These are phyloP conservation scores for Penaeus monodon DNA, from an alignment of 2,888 invertebrate species.

Conservation along the genomic window DNA sequence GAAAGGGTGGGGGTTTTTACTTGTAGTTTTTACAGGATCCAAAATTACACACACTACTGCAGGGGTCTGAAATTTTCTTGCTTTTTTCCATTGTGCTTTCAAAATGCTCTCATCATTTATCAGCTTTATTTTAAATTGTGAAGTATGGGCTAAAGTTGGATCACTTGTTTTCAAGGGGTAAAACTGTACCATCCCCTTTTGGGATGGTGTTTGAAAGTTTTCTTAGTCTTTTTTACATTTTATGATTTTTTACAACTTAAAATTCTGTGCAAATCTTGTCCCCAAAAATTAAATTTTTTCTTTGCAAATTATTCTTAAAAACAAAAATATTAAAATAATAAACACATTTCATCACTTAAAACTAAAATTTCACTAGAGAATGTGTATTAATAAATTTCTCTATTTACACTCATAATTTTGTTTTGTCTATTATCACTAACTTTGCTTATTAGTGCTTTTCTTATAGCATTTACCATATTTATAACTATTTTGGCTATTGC, in stretches of 20 bases:
- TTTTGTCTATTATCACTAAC: no score
- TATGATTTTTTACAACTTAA: neutral
- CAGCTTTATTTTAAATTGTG: neutral
- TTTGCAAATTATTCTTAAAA: no score
- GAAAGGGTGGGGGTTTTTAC: neutral
- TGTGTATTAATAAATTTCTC: no score
- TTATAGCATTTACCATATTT: no score
- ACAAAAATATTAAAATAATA: no score
- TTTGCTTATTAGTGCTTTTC: no score
- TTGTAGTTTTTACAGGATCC: neutral
- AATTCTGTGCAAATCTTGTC: no score
- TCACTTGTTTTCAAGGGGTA: neutral
- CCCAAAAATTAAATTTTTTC: no score
- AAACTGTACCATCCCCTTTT: neutral
- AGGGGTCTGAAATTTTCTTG: neutral
- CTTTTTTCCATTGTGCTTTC: neutral
- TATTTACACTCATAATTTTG: no score
- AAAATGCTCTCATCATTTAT: neutral
- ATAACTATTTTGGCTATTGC: no score
- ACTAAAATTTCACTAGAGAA: no score
- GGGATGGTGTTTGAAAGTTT: neutral
- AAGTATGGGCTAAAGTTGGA: slow-evolving; percentile 31
- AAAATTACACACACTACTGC: neutral
- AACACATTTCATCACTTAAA: no score
- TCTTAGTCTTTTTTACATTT: slow-evolving; percentile 15